These are phyloP conservation scores for Rhynchophorus ferrugineus DNA, from an alignment of 1,140 invertebrate species.

Conservation along the genomic window DNA sequence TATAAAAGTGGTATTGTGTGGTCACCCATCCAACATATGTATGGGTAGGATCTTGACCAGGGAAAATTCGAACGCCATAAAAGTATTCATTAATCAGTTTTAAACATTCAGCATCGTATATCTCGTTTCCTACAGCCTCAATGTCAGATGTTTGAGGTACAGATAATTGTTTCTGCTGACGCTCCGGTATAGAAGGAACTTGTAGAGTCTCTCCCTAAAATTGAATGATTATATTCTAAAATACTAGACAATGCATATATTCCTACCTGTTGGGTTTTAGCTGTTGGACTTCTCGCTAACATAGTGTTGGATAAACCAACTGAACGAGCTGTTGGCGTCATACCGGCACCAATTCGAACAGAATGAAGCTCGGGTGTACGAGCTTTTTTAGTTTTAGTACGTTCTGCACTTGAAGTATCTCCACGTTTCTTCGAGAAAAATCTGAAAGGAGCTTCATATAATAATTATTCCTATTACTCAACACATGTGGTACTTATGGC, in stretches of 20 bases:
- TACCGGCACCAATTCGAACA: conserved; percentile 34
- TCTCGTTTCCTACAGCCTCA: conserved; percentile 72
- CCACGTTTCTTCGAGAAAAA: conserved; percentile 75
- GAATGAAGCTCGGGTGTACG: conserved; percentile 64
- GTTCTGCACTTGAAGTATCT: conserved; percentile 53
- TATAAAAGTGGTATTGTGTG: conserved; percentile 87
- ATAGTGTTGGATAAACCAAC: conserved; percentile 28
- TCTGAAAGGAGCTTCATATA: conserved; percentile 40
- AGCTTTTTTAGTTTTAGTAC: conserved; percentile 48
- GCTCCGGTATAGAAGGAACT: conserved; percentile 60
- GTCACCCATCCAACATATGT: conserved; percentile 99
- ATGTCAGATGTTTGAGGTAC: conserved; percentile 57
- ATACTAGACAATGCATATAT: not conserved
- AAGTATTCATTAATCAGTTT: conserved; percentile 97
- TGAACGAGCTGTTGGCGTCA: conserved; percentile 21
- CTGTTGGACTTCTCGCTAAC: conserved; percentile 44
- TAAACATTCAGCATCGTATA: conserved; percentile 78
- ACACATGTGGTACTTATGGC: too few relatives aligned
- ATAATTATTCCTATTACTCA: too few relatives aligned
- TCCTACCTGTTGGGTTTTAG: conserved; percentile 51
- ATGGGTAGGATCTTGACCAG: conserved; percentile 94
- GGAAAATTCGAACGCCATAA: conserved; percentile 83
- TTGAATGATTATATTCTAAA: not conserved
- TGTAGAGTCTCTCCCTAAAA: conserved; percentile 40
- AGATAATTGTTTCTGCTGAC: conserved; percentile 66